A percentile compares a stretch with the other conserved stretches of the same genome.
Evolutionary conservation across 2,113 vertebrate genomes (phyloP).

Genomic region (Nannobrachium achirus): DNA sequence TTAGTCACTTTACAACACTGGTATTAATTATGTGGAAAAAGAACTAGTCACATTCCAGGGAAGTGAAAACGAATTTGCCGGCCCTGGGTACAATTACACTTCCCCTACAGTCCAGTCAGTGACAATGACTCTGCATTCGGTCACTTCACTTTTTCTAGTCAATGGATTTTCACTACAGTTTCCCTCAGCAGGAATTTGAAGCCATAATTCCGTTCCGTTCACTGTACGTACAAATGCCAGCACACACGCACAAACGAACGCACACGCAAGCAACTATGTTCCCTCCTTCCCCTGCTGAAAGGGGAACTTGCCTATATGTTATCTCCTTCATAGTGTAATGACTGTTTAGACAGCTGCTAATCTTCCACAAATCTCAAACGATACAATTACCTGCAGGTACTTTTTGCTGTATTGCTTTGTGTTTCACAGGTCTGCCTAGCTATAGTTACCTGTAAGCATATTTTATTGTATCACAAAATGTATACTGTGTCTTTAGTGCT

Average conservation of each 20-base stretch:
- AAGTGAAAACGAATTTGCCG: no score
- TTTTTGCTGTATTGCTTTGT: no score
- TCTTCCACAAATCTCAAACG: not conserved
- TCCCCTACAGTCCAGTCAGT: not conserved
- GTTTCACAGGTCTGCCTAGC: no score
- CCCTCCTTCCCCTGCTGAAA: not conserved
- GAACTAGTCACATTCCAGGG: no score
- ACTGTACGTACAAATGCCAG: not conserved
- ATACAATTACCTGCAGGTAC: no score
- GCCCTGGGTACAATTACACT: no score
- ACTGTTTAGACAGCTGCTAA: not conserved
- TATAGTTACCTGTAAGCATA: no score
- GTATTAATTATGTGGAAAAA: no score
- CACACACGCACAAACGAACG: not conserved
- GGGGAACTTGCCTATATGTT: constrained; percentile 9
- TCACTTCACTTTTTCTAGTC: not conserved
- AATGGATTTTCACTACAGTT: not conserved
- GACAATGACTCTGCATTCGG: not conserved
- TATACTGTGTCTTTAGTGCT: no score
- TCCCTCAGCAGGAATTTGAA: not conserved
- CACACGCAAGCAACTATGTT: not conserved
- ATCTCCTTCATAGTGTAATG: not conserved
- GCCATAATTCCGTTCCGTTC: not conserved
- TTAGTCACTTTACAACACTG: no score
- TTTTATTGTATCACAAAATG: no score